Percentiles rank a stretch among this genome's conserved stretches.
Evolutionary conservation across 2,113 vertebrate species (phyloP).

Genomic region (Arizona elegans): DNA sequence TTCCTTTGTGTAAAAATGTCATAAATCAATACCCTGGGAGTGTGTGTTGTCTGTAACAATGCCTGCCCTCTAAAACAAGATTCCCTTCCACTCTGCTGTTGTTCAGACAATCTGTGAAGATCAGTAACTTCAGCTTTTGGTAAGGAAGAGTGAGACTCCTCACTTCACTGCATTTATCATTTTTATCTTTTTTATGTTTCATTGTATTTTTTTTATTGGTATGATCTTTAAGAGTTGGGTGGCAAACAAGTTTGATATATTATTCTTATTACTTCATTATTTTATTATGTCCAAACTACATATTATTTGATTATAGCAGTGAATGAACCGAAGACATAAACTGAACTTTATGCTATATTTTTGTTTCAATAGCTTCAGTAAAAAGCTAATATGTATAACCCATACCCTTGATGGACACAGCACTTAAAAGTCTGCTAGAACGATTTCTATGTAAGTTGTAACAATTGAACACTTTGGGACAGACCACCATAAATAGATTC

Average conservation of each 20-base stretch:
- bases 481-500: neutral
- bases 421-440: neutral
- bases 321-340: constrained; percentile 11
- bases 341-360: neutral
- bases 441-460: neutral
- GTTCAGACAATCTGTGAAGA: neutral
- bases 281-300: constrained; percentile 1
- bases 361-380: constrained; percentile 30
- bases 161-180: neutral
- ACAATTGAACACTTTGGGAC: neutral
- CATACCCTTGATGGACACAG: neutral
- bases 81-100: neutral
- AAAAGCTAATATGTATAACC: neutral
- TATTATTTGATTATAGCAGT: constrained; percentile 12
- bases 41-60: neutral
- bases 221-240: neutral
- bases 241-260: neutral
- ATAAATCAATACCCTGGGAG: neutral
- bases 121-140: neutral
- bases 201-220: neutral
- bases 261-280: neutral
- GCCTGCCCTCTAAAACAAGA: neutral
- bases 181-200: neutral
- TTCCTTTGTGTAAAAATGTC: neutral
- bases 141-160: neutral